A percentile compares a stretch with the other conserved stretches of the same genome.
These are phyloP conservation scores for Pocillopora grandis DNA, from an alignment of 92 coral and sea anemone genomes.

Conservation along the genomic window DNA sequence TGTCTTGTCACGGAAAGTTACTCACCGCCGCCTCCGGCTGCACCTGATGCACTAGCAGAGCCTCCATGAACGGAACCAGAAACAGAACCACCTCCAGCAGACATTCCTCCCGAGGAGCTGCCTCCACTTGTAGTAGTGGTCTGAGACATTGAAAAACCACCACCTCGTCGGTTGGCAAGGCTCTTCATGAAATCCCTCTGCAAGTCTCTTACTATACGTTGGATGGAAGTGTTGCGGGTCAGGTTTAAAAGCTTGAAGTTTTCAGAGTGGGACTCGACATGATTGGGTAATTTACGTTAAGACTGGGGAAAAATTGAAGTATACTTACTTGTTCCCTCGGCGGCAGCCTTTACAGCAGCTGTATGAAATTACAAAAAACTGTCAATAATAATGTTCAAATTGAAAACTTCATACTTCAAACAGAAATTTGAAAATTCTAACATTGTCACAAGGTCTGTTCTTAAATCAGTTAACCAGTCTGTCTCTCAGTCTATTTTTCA, in stretches of 20 bases:
- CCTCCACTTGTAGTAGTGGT: constrained; percentile 23
- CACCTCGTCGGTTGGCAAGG: constrained; percentile 23
- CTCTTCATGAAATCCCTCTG: constrained; percentile 30
- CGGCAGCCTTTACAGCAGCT: constrained; percentile 67
- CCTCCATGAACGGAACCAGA: constrained; percentile 35
- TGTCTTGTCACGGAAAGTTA: background rate
- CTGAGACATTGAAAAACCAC: background rate
- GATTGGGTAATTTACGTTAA: too few relatives aligned
- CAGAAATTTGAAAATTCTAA: background rate
- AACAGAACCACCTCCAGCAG: constrained; percentile 22
- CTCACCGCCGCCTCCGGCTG: constrained; percentile 24
- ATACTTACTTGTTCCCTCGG: constrained; percentile 55
- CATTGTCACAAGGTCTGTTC: too few relatives aligned
- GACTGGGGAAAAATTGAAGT: background rate
- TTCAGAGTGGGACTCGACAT: too few relatives aligned
- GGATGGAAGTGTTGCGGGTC: background rate
- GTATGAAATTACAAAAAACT: background rate
- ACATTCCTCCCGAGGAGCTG: constrained; percentile 1
- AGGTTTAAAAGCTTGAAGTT: background rate
- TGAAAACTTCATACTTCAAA: background rate
- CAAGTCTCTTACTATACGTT: constrained; percentile 10
- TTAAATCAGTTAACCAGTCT: too few relatives aligned
- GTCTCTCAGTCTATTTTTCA: too few relatives aligned
- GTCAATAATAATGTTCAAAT: background rate
- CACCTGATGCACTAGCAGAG: constrained; percentile 13